Conservation (phyloP, 2,113 vertebrate genomes). For the Arothron firmamentum region DNA sequence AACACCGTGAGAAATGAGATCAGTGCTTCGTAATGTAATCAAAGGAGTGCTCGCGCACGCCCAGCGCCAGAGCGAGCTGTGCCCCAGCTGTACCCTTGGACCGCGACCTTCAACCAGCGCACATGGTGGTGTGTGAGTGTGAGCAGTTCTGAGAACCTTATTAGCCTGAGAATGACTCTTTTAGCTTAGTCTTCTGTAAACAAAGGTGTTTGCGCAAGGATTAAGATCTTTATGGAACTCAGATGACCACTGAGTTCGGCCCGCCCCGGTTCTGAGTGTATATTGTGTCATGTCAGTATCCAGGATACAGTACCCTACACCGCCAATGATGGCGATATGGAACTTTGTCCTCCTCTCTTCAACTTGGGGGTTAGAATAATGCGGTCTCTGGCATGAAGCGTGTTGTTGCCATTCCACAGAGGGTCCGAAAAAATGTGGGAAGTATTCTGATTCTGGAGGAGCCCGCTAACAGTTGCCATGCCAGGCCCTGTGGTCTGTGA, state of each 20-base stretch:
- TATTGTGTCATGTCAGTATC: conserved; percentile 41
- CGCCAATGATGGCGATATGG: conserved; percentile 15
- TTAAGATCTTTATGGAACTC: conserved; percentile 41
- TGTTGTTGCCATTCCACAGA: conserved; percentile 64
- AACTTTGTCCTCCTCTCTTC: conserved; percentile 18
- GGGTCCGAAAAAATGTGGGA: conserved; percentile 57
- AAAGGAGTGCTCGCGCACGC: conserved; percentile 2
- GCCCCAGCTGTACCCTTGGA: not conserved
- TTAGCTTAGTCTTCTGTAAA: conserved; percentile 47
- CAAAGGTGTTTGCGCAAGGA: conserved; percentile 50
- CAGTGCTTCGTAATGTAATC: conserved; percentile 9
- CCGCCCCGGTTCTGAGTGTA: conserved; percentile 20
- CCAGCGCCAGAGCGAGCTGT: not conserved
- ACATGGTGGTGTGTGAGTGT: conserved; percentile 31
- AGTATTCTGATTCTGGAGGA: conserved; percentile 56
- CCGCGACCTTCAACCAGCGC: conserved; percentile 5
- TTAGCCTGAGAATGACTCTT: conserved; percentile 36
- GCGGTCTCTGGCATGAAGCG: conserved; percentile 46
- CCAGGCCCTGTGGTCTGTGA: conserved; percentile 54
- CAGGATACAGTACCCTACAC: conserved; percentile 22
- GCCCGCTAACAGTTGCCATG: conserved; percentile 69
- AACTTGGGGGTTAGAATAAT: conserved; percentile 47
- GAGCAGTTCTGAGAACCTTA: conserved; percentile 11
- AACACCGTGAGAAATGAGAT: conserved; percentile 21
- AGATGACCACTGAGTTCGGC: conserved; percentile 24